phyloP scores from a whole-genome alignment of 2,797 vertebrate genomes.

The Mallotus villosus region DNA sequence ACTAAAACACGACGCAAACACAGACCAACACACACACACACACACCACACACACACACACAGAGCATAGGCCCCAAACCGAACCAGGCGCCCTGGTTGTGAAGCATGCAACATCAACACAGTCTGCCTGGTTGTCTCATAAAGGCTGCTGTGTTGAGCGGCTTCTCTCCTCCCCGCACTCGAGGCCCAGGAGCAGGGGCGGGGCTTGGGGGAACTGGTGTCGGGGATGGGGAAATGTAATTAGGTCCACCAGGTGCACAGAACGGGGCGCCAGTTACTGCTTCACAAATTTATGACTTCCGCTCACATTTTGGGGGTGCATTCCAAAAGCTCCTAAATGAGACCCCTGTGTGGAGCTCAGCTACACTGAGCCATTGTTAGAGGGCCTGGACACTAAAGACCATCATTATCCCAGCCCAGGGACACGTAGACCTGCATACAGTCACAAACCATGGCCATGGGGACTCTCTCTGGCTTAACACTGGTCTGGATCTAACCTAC shows the following conservation, averaged over 20 bases:
- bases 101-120: constrained; percentile 72
- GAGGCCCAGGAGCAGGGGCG: constrained; percentile 55
- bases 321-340: constrained; percentile 55
- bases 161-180: constrained; percentile 28
- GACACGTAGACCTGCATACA: not conserved
- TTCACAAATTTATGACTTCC: constrained; percentile 97
- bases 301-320: constrained; percentile 73
- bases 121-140: constrained; percentile 74
- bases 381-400: constrained; percentile 42
- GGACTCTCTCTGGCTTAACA: too few species aligned
- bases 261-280: constrained; percentile 85
- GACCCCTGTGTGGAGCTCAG: constrained; percentile 54
- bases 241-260: constrained; percentile 94
- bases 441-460: too few species aligned
- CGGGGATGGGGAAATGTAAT: constrained; percentile 80
- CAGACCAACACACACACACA: constrained; percentile 23
- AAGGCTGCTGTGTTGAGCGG: constrained; percentile 50
- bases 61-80: constrained; percentile 47
- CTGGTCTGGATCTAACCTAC: too few species aligned
- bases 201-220: constrained; percentile 27
- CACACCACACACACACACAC: constrained; percentile 17
- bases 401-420: constrained; percentile 27
- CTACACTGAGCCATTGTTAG: constrained; percentile 59
- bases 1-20: constrained; percentile 17
- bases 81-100: constrained; percentile 69